phyloP scores from a whole-genome alignment of 2,113 vertebrate genomes.

The Pteruthius melanotis region DNA sequence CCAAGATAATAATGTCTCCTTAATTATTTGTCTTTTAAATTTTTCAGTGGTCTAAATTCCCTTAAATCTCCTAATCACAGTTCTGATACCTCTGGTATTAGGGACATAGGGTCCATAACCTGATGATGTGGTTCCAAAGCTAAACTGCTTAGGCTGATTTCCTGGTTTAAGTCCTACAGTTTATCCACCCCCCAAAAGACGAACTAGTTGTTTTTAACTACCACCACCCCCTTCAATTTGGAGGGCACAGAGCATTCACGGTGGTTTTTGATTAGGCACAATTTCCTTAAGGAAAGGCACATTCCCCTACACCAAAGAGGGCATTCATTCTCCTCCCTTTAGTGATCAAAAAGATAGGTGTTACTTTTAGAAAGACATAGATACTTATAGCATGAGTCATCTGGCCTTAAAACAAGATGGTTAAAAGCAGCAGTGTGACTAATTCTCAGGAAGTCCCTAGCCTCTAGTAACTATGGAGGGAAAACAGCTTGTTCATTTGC shows the following conservation, averaged over 20 bases:
- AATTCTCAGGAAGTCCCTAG: neutral
- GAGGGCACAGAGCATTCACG: neutral
- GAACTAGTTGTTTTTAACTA: neutral
- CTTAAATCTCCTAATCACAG: neutral
- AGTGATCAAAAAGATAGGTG: neutral
- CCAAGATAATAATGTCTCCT: neutral
- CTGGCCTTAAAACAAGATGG: neutral
- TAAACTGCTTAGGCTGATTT: neutral
- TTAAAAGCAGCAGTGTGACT: neutral
- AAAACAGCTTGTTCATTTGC: neutral
- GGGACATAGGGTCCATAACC: neutral
- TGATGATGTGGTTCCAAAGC: neutral
- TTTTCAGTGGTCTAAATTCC: neutral
- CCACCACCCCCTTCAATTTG: neutral
- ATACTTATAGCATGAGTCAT: neutral
- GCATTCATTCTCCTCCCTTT: neutral
- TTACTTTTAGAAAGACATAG: neutral
- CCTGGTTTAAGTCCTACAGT: neutral
- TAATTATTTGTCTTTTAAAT: neutral
- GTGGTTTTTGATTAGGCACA: neutral
- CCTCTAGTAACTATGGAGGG: neutral
- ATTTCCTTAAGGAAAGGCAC: neutral
- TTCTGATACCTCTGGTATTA: neutral
- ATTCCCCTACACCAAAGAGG: neutral
- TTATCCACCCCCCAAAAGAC: neutral